phyloP scores from a whole-genome alignment of 1,140 invertebrate species.

The Acyrthosiphon pisum region DNA sequence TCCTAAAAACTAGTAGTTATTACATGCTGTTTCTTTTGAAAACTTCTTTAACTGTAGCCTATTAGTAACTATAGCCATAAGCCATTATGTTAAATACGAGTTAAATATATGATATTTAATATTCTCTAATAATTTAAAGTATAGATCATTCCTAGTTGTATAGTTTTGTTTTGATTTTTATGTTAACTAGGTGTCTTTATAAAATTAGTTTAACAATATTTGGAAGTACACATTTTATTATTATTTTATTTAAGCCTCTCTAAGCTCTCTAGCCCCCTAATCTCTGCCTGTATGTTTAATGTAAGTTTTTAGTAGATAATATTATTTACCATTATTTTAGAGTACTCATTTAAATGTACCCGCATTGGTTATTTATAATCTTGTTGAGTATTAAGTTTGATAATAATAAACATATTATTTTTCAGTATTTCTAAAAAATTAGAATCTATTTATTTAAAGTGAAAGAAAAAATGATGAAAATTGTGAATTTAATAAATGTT shows the following conservation, averaged over 20 bases:
- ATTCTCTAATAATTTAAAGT: not conserved
- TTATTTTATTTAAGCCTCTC: not conserved
- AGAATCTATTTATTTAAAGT: not conserved
- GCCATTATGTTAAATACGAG: too few species aligned
- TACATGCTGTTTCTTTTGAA: too few species aligned
- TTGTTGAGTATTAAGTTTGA: too few species aligned
- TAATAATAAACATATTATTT: not conserved
- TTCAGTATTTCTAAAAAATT: not conserved
- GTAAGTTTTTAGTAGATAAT: not conserved
- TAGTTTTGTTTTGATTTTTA: not conserved
- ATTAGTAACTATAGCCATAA: not conserved
- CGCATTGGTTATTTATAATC: too few species aligned
- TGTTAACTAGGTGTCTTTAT: not conserved
- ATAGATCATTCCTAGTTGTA: not conserved
- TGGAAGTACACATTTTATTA: not conserved
- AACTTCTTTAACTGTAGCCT: too few species aligned
- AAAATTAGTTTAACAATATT: not conserved
- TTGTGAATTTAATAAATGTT: too few species aligned
- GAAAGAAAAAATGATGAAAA: not conserved
- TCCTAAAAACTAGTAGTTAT: not conserved
- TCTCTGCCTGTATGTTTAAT: not conserved
- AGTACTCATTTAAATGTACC: too few species aligned
- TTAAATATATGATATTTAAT: not conserved
- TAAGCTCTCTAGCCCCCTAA: not conserved
- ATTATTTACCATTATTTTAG: not conserved